Evolutionary conservation across 2,888 invertebrate species (phyloP).

Genomic region (Molorchus minor): DNA sequence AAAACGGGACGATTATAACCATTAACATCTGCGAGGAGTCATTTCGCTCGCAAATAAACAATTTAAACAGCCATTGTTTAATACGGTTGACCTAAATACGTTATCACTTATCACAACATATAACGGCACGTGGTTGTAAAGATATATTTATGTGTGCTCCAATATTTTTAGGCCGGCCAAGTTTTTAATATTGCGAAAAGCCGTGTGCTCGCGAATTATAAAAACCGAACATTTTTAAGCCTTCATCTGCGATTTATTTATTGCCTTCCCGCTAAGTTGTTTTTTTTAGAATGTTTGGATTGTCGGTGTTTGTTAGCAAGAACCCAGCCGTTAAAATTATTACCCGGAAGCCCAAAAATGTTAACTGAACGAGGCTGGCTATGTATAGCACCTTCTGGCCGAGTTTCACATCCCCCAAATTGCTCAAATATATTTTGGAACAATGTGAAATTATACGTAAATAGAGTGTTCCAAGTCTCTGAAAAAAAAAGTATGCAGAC

Average conservation of each 20-base stretch:
- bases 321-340: conserved; percentile 3
- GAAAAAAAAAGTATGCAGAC: not conserved
- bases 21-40: conserved; percentile 19
- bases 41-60: conserved; percentile 37
- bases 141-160: conserved; percentile 5
- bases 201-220: conserved; percentile 9
- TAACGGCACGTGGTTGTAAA: conserved; percentile 13
- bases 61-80: conserved; percentile 34
- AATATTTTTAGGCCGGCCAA: conserved; percentile 14
- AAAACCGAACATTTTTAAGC: conserved; percentile 11
- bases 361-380: not conserved
- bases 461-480: not conserved
- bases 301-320: not conserved
- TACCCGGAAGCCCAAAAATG: conserved; percentile 9
- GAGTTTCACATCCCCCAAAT: conserved; percentile 1
- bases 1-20: not conserved
- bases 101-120: conserved; percentile 32
- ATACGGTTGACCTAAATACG: conserved; percentile 43
- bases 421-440: not conserved
- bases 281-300: conserved; percentile 1
- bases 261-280: not conserved
- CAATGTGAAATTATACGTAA: not conserved
- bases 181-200: conserved; percentile 15
- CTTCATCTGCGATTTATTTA: conserved; percentile 9
- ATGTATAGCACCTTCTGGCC: not conserved